These are phyloP conservation scores for Scaptodrosophila lebanonensis DNA, from an alignment of 1,140 invertebrate species.

Conservation along the genomic window DNA sequence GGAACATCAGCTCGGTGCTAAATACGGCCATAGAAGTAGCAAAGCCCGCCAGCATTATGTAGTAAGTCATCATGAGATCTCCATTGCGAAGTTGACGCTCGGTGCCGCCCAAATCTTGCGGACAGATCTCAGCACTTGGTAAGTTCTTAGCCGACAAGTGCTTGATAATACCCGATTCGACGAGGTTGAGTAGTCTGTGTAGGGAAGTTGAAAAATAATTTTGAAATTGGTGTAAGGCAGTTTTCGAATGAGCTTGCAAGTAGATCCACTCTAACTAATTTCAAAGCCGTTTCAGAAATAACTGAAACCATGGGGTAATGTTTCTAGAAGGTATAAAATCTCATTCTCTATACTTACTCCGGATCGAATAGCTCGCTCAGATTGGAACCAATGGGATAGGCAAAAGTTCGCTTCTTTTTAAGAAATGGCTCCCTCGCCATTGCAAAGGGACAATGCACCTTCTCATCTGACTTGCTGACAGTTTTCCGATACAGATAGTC, in stretches of 20 bases:
- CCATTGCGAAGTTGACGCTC: constrained; percentile 85
- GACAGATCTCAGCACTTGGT: constrained; percentile 86
- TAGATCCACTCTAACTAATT: no score
- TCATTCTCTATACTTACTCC: constrained; percentile 79
- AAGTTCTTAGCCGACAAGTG: constrained; percentile 80
- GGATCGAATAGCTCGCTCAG: constrained; percentile 81
- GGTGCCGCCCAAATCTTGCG: constrained; percentile 86
- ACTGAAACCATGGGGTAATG: no score
- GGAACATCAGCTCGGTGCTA: constrained; percentile 80
- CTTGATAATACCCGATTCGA: constrained; percentile 86
- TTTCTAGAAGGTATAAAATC: neutral
- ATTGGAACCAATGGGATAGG: constrained; percentile 81
- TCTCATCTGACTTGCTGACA: constrained; percentile 79
- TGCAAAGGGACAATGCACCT: constrained; percentile 84
- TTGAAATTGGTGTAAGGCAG: no score
- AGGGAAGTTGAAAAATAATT: constrained; percentile 1
- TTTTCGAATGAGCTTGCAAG: no score
- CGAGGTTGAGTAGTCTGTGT: constrained; percentile 81
- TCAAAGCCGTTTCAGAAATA: no score
- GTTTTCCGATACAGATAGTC: constrained; percentile 83
- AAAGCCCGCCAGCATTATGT: constrained; percentile 81
- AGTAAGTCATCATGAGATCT: constrained; percentile 82
- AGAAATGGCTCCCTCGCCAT: constrained; percentile 83
- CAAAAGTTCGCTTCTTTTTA: constrained; percentile 82
- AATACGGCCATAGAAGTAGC: constrained; percentile 81